Evolutionary conservation across 2,797 vertebrate species (phyloP), one percentile per base, ranked within the genome.

Genomic region (Tokudaia muenninki): DNA sequence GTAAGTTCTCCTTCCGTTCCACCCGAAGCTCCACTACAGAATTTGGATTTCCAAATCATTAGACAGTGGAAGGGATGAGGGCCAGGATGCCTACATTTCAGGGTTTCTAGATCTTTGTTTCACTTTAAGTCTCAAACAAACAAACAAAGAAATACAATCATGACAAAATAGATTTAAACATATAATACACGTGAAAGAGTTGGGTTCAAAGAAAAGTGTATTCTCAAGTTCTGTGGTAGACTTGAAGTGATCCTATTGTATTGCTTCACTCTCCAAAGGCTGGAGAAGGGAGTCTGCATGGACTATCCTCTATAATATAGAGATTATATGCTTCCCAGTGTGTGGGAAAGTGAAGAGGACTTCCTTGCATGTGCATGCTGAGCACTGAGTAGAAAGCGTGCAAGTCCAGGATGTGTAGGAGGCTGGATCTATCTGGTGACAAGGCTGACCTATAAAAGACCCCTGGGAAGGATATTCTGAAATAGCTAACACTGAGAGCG

Each of bases 151-250:
- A 57, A n/a, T 6, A 26, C 17, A 44, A 63, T 11, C 6, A 75
- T 8, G 13, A 26, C 59, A 87, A 97, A 87, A 31, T 88, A 72
- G 24, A 92, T 87, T 96, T 95, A 31, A 26, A 95, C 21, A 95
- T 92, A 82, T 59, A 78, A 91, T 44, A 6, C 41, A 86, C 61
- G 34, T 61, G 37, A 81, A 87, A 95, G n/a, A 92, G 94, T 79
- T 44, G 78, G 34, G 47, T 59, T 84, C 44, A 61, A 77, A 96
- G 93, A 87, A 24, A 89, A 77, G 82, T 81, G 55, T n/a, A 29
- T 72, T 90, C 47, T 17, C 74, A 79, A 94, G 10, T 41, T 87
- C 52, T 50, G 3, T 65, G 87, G 65, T 19, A 92, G 72, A 79
- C 11, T 63, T 86, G 52, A 47, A 90, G 72, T 14, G 70, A 74